Evolutionary conservation across 2,113 vertebrate genomes (phyloP), one percentile per base, ranked within the genome.

Genomic region (Phocoena sinus): DNA sequence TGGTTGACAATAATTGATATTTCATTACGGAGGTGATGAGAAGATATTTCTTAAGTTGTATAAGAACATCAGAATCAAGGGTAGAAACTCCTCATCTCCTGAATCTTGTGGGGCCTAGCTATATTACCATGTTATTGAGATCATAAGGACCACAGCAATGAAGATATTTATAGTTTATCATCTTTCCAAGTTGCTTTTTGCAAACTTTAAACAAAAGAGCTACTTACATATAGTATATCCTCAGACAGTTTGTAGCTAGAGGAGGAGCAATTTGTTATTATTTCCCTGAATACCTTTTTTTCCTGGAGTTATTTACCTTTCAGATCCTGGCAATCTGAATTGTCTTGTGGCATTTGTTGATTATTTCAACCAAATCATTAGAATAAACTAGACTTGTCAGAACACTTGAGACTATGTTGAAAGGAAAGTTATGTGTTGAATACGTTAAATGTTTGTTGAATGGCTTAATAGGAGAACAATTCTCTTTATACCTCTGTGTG

Each of bases 321-420:
- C 38, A 73, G 44, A 94, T 95, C 95, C 56, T 90, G 62, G 18
- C 15, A 65, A 1, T 89, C 26, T 92, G 65, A 76, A 94, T 90
- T 94, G 25, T 74, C 60, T 77, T 92, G 36, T 82, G 81, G 56
- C 28, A 82, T 81, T 97, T 96, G 50, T 94, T 91, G 84, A 81
- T 92, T 91, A 87, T 91, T 93, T 63, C 58, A 86, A 18, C 12
- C 14, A 89, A 85, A 80, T 89, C 38, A 68, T 95, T 86, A 67
- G 26, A 77, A 58, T 65, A 71, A 90, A 90, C 13, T 53, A 60
- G 50, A 65, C 44, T 50, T 15, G 26, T 95, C 80, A 93, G 90
- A 90, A 77, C 47, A 89, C 77, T 90, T 96, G 62, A 89, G 41
- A 89, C 70, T 71, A 70, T 70, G 62, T 56, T 83, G 70, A 91